Evolutionary conservation across 2,888 invertebrate species (phyloP), one percentile per base, ranked within the genome.

Genomic region (Sinelater perroti): DNA sequence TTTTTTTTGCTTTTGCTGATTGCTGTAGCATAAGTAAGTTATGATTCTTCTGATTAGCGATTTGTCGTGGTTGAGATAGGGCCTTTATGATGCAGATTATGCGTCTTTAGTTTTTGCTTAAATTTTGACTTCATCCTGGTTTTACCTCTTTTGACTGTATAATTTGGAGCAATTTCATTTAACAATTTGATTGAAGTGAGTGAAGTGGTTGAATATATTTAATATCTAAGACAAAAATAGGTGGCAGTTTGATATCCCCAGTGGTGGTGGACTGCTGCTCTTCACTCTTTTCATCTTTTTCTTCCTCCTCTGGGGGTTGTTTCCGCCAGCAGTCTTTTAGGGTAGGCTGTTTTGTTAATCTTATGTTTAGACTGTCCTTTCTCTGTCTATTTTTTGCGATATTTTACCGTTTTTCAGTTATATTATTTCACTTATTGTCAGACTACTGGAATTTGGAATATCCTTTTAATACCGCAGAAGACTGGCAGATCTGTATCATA

Each of bases 261-360:
- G 17, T 17, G 16, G 3, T 35, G 10, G 38, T 38, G 10, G 38
- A 18, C n/a, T 38, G 38, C 3, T 17, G 18, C 8, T 16, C 13
- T 10, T 38, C 38, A 18, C n/a, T 8, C 2, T 20, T 3, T 7
- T 44, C 44, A 10, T 44, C 16, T 11, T 44, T 16, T 26, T 44
- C 28, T 11, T 28, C 5, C 17, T 44, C 17, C 16, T 28, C 17
- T 8, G 16, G 44, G 28, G 44, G 44, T 2, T 24, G 44, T 16
- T 24, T 44, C 14, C 26, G 28, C 44, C 44, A 44, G 10, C 28
- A 44, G 16, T 44, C 26, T 44, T 44, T 44, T 4, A 44, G 16
- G n/a, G 13, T 26, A 16, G 44, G 4, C 28, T 44, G 44, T 10
- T 44, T 44, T 16, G 28, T 44, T 26, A 28, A 28, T 13, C 42